A percentile compares a stretch with the other conserved stretches of the same genome.
Evolutionary conservation across 2,888 invertebrate genomes (phyloP).

Genomic region (Sphinx pinastri): DNA sequence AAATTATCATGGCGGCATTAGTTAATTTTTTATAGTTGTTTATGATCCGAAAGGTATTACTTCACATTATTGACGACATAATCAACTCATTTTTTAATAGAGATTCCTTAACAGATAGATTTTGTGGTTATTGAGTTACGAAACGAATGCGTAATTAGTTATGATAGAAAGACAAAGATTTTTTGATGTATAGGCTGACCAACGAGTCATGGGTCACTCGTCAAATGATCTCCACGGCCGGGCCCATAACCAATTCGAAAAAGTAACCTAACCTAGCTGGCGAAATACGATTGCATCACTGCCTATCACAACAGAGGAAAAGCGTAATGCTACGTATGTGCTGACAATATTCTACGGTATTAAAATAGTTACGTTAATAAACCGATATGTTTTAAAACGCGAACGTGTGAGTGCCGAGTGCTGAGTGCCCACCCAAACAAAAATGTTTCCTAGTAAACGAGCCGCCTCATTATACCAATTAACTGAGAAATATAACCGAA

Average conservation of each 20-base stretch:
- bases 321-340: background rate
- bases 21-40: slow-evolving; percentile 5
- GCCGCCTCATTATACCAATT: slow-evolving; percentile 63
- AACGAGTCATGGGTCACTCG: no score
- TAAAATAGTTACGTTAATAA: slow-evolving; percentile 1
- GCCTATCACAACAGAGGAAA: no score
- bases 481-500: slow-evolving; percentile 57
- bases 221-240: no score
- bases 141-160: no score
- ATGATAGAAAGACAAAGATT: no score
- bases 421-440: slow-evolving; percentile 56
- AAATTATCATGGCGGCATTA: slow-evolving; percentile 9
- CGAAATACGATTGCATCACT: no score
- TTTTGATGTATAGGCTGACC: no score
- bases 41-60: background rate
- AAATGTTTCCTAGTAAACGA: slow-evolving; percentile 48
- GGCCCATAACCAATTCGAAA: no score
- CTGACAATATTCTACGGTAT: background rate
- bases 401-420: slow-evolving; percentile 8
- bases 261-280: no score
- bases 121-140: no score
- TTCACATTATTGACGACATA: background rate
- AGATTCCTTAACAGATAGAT: no score
- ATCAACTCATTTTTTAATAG: background rate
- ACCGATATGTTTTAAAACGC: slow-evolving; percentile 5